Percentiles rank a stretch among this genome's conserved stretches.
Evolutionary conservation across 1,140 invertebrate genomes (phyloP).

Genomic region (Diorhabda carinulata): DNA sequence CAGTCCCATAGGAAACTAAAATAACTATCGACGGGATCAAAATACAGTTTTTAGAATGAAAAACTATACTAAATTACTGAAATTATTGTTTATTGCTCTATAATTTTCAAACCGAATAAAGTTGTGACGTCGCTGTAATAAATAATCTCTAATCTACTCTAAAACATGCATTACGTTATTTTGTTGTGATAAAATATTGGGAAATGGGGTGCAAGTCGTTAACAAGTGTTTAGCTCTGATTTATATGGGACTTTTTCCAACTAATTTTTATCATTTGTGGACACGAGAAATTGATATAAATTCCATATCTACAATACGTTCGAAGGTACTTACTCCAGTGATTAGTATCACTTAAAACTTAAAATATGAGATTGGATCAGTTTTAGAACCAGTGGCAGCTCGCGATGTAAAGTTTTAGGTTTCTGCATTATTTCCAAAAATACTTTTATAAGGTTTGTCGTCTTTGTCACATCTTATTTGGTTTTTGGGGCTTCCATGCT

Average conservation of each 20-base stretch:
- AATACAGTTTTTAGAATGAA: too few species aligned
- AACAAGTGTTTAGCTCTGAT: not conserved
- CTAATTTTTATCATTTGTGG: not conserved
- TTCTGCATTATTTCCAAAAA: too few species aligned
- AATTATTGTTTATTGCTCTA: not conserved
- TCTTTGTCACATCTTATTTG: too few species aligned
- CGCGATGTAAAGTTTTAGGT: too few species aligned
- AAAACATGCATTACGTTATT: constrained; percentile 1
- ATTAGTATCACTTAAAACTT: too few species aligned
- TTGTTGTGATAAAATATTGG: not conserved
- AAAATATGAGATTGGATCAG: too few species aligned
- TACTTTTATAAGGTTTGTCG: too few species aligned
- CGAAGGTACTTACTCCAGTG: too few species aligned
- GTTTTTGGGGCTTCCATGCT: too few species aligned
- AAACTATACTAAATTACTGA: not conserved
- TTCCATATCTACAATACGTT: not conserved
- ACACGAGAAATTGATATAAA: not conserved
- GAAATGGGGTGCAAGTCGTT: not conserved
- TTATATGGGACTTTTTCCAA: not conserved
- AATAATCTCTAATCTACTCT: not conserved
- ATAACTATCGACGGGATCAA: too few species aligned
- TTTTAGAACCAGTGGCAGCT: too few species aligned
- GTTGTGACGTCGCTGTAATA: not conserved
- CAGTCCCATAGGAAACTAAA: too few species aligned
- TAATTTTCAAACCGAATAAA: not conserved